phyloP scores from a whole-genome alignment of 2,888 invertebrate species.

The Aphidius colemani region DNA sequence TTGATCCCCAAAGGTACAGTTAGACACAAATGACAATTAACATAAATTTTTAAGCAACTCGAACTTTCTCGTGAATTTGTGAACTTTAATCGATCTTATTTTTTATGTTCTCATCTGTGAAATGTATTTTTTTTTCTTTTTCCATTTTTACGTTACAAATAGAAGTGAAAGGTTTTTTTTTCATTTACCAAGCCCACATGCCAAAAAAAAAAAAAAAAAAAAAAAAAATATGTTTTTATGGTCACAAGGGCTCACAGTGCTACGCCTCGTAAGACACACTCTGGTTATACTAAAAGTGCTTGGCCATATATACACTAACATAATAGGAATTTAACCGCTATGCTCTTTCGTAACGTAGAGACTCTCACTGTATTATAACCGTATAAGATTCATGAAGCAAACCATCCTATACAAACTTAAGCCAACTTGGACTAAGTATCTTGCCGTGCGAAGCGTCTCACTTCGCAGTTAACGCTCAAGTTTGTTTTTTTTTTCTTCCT shows the following conservation, averaged over 20 bases:
- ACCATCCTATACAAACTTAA: conserved; percentile 33
- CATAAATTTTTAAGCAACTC: conserved; percentile 24
- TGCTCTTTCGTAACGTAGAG: conserved; percentile 25
- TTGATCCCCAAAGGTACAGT: conserved; percentile 25
- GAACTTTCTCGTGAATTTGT: neutral
- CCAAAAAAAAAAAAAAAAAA: neutral
- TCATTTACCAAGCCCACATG: too few relatives aligned
- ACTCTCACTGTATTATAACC: conserved; percentile 19
- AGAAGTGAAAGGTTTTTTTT: too few relatives aligned
- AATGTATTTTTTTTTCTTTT: too few relatives aligned
- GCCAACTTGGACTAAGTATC: conserved; percentile 34
- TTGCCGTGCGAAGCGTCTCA: conserved; percentile 10
- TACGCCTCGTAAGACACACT: conserved; percentile 13
- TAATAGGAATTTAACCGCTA: conserved; percentile 37
- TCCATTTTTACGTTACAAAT: too few relatives aligned
- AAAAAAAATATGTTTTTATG: conserved; percentile 25
- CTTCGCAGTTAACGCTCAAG: conserved; percentile 4
- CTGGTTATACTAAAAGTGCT: conserved; percentile 1
- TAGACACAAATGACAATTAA: conserved; percentile 21
- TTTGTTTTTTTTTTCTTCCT: conserved; percentile 6
- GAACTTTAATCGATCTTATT: too few relatives aligned
- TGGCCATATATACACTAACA: conserved; percentile 7
- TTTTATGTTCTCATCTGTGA: too few relatives aligned
- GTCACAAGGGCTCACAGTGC: conserved; percentile 8
- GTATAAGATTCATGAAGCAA: conserved; percentile 36